Base-by-base conservation (phyloP, 1,140 invertebrate species). In the Apis florea region DNA sequence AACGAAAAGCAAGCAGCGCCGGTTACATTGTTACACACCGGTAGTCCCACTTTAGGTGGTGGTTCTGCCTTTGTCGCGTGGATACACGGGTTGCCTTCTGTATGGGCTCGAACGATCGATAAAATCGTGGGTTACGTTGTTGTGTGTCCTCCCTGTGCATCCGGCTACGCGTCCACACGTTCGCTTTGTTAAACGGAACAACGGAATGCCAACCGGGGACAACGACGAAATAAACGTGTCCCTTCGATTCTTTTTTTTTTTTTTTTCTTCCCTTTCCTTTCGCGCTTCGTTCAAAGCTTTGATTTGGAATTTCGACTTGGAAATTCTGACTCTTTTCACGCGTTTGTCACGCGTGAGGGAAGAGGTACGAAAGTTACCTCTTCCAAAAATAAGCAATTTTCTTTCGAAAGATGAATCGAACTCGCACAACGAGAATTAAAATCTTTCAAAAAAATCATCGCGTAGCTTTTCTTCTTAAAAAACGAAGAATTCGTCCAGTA, bases 11-110 rank as follows among this genome's bases (percentile, higher is more conserved):
- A 40, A 47, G 58, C 31, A 40, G 67, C 40, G 56, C n/a, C 15
- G 12, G 47, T 59, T 80, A 68, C 70, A 74, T 66, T 83, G 70
- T 73, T 58, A 68, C 83, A 58, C 53, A 24, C 61, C 74, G 74
- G 63, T 56, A 17, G 47, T 74, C 64, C 70, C 71, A 79, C 79
- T 76, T 82, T 76, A 79, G 64, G 21, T 31, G 47, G 51, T 53
- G 47, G 51, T 53, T 76, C 66, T 17, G 51, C 17, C 75, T 78
- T 71, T 71, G 68, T 64, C 61, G 70, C 70, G 61, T 40, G 66
- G 73, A 40, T 66, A 64, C 58, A 40, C 51, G 4, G 4, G 69
- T 21, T 31, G 70, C 54, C 70, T 31, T 53, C 54, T 66, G 12
- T 70, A 19, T 19, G 59, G 53, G 10, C 56, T 24, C n/a, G 26